These are phyloP conservation scores for Remorina albescens DNA, from an alignment of 2,797 vertebrate genomes.

Conservation along the genomic window DNA sequence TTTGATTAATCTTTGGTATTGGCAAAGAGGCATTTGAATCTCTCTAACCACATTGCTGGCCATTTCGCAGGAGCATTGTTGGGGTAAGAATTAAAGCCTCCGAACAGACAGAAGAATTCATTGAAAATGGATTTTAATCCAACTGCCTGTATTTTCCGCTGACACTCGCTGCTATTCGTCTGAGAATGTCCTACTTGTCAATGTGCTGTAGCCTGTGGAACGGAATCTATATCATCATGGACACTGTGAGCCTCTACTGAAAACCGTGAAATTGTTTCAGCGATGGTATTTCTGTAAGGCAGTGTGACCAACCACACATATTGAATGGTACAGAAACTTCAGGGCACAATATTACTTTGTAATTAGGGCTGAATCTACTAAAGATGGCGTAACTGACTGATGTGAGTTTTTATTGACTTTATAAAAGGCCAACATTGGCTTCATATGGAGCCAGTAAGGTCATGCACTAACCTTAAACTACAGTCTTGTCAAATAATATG, in stretches of 20 bases:
- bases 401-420: slow-evolving; percentile 20
- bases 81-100: slow-evolving; percentile 8
- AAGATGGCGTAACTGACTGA: slow-evolving; percentile 28
- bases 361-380: not conserved
- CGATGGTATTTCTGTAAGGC: slow-evolving; percentile 18
- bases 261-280: slow-evolving; percentile 35
- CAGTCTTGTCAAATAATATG: slow-evolving; percentile 15
- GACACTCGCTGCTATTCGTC: not conserved
- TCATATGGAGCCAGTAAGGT: slow-evolving; percentile 9
- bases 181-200: slow-evolving; percentile 9
- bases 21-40: slow-evolving; percentile 21
- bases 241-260: slow-evolving; percentile 5
- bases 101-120: not conserved
- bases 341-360: not conserved
- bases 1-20: slow-evolving; percentile 50
- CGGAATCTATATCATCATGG: slow-evolving; percentile 6
- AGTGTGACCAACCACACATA: slow-evolving; percentile 35
- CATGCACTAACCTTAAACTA: not conserved
- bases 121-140: slow-evolving; percentile 1
- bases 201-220: slow-evolving; percentile 1
- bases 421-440: slow-evolving; percentile 24
- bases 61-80: slow-evolving; percentile 24
- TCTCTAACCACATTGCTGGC: slow-evolving; percentile 32
- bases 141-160: slow-evolving; percentile 10
- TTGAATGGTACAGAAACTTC: not conserved